Percentiles rank a stretch among this genome's conserved stretches.
These are phyloP conservation scores for Murina feae DNA, from an alignment of 2,113 vertebrate species.

Conservation along the genomic window DNA sequence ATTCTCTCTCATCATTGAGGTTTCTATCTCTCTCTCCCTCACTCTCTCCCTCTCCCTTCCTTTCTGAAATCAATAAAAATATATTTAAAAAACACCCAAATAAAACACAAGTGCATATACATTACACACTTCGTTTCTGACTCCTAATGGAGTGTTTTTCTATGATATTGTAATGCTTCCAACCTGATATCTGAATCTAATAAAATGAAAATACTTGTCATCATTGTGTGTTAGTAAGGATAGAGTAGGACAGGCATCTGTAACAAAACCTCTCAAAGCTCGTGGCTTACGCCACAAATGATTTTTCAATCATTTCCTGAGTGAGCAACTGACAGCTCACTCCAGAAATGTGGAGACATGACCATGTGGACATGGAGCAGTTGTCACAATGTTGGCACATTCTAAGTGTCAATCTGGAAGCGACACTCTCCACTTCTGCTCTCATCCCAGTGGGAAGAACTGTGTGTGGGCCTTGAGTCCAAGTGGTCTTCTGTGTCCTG, in stretches of 20 bases:
- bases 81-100: not conserved
- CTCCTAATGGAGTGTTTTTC: not conserved
- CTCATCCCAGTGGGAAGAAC: not conserved
- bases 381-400: fast-evolving
- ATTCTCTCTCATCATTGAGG: too few relatives aligned
- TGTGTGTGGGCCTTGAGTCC: too few relatives aligned
- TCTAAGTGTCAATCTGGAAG: not conserved
- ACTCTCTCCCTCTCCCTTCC: too few relatives aligned
- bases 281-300: not conserved
- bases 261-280: not conserved
- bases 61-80: too few relatives aligned
- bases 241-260: not conserved
- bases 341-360: too few relatives aligned
- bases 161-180: not conserved
- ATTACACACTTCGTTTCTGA: not conserved
- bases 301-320: not conserved
- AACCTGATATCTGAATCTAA: not conserved
- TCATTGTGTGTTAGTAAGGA: not conserved
- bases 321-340: not conserved
- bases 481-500: not conserved
- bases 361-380: not conserved
- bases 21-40: too few relatives aligned
- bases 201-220: not conserved
- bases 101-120: not conserved
- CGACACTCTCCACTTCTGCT: not conserved